phyloP scores from a whole-genome alignment of 1,140 invertebrate species.

The Lepidurus arcticus region DNA sequence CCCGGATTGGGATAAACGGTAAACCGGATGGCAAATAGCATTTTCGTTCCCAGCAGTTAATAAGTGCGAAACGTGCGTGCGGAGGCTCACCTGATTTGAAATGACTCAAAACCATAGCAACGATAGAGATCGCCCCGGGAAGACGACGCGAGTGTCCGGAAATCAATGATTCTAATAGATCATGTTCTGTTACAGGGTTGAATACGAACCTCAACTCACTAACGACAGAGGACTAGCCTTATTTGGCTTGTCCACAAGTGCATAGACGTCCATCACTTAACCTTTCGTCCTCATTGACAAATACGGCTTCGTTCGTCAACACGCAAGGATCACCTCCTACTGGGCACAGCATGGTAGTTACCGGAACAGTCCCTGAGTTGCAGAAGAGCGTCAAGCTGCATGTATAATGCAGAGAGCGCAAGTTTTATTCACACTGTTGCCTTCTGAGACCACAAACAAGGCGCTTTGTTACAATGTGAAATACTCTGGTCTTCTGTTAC shows the following conservation, averaged over 20 bases:
- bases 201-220: background rate
- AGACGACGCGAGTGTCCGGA: background rate
- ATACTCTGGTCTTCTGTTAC: too few species aligned
- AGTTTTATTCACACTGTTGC: background rate
- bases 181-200: background rate
- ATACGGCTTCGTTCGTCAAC: background rate
- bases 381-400: background rate
- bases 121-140: background rate
- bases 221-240: background rate
- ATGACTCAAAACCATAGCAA: background rate
- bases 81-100: background rate
- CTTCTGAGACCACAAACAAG: too few species aligned
- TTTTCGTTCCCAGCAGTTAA: too few species aligned
- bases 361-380: background rate
- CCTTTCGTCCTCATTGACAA: background rate
- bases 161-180: conserved; percentile 16
- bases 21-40: too few species aligned
- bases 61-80: background rate
- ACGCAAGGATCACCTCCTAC: background rate
- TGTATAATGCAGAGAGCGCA: background rate
- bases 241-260: background rate
- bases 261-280: background rate
- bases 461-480: too few species aligned
- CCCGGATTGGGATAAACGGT: too few species aligned
- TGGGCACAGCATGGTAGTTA: background rate